phyloP scores from a whole-genome alignment of 2,888 invertebrate species.

The Tinea pellionella region DNA sequence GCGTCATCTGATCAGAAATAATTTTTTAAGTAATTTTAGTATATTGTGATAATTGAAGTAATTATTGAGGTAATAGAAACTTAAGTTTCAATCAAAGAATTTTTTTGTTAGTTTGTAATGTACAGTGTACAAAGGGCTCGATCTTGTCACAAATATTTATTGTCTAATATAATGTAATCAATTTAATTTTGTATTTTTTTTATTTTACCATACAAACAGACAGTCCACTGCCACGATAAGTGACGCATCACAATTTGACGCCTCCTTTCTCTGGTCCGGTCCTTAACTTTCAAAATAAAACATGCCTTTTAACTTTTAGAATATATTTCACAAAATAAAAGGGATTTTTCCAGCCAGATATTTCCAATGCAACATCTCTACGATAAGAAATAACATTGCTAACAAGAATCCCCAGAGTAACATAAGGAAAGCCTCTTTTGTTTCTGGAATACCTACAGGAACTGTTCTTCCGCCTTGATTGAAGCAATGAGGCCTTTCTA shows the following conservation, averaged over 20 bases:
- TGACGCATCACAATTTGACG: too few relatives aligned
- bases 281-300: too few relatives aligned
- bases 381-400: not conserved
- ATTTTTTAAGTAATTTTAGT: slow-evolving; percentile 22
- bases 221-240: too few relatives aligned
- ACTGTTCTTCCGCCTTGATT: not conserved
- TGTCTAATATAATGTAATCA: slow-evolving; percentile 47
- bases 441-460: slow-evolving; percentile 1
- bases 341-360: too few relatives aligned
- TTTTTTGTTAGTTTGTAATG: slow-evolving; percentile 18
- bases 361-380: not conserved
- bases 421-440: not conserved
- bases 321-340: too few relatives aligned
- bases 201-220: not conserved
- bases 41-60: slow-evolving; percentile 43
- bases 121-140: slow-evolving; percentile 61
- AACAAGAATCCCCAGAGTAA: not conserved
- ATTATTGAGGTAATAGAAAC: slow-evolving; percentile 18
- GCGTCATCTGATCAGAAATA: slow-evolving; percentile 40
- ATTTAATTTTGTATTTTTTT: not conserved
- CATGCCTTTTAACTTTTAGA: too few relatives aligned
- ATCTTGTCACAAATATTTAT: slow-evolving; percentile 68
- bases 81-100: slow-evolving; percentile 17
- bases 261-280: too few relatives aligned
- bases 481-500: not conserved